Conservation (phyloP, 1,140 invertebrate genomes). For the Zelostemma sp. region DNA sequence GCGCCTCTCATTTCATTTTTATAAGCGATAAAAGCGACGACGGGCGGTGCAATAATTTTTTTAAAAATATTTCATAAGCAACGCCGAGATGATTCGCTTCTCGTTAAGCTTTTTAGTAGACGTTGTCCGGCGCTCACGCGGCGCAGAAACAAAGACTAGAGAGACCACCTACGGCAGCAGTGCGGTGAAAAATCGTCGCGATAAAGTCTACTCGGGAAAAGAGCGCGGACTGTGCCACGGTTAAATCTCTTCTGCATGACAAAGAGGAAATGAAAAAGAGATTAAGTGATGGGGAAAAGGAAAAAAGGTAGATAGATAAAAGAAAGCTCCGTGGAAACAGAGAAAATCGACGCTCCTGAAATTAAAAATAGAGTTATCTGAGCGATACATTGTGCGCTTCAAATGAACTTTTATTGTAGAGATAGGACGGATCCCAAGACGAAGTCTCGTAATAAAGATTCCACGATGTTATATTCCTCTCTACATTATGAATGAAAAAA, state of each 20-base stretch:
- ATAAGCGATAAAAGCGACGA: neutral
- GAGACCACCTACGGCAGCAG: slow-evolving; percentile 11
- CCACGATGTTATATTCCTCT: neutral
- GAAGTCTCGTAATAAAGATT: neutral
- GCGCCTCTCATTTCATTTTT: neutral
- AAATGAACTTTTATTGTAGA: slow-evolving; percentile 1
- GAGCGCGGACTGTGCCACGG: slow-evolving; percentile 7
- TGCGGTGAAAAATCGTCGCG: slow-evolving; percentile 15
- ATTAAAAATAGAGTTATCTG: slow-evolving; percentile 10
- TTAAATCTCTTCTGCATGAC: slow-evolving; percentile 14
- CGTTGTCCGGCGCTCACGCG: neutral
- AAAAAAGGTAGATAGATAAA: slow-evolving; percentile 10
- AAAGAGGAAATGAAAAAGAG: slow-evolving; percentile 19
- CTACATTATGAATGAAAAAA: too few relatives aligned
- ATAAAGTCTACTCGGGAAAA: slow-evolving; percentile 10
- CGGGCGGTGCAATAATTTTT: slow-evolving; percentile 1
- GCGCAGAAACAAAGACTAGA: slow-evolving; percentile 2
- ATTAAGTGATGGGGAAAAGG: slow-evolving; percentile 5
- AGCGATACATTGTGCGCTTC: neutral
- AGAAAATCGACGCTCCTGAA: neutral
- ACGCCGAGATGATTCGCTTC: neutral
- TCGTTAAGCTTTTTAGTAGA: slow-evolving; percentile 2
- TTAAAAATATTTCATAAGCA: neutral
- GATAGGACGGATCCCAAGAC: neutral
- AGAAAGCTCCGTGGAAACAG: slow-evolving; percentile 5